Conservation (phyloP, 1,140 invertebrate species). For the Wiebesia pumilae region DNA sequence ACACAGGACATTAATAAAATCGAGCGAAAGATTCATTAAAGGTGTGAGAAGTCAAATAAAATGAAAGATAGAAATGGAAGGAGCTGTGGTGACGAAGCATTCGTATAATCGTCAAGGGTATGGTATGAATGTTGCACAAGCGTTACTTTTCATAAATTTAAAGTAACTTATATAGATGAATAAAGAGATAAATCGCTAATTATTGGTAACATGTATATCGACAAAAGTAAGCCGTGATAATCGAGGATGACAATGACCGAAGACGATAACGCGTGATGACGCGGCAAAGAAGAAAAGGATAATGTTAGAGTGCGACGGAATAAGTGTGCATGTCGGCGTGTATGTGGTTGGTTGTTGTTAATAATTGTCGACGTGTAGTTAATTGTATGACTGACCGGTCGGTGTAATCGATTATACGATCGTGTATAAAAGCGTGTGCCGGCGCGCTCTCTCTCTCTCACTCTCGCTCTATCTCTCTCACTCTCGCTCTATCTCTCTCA, state of each 20-base stretch:
- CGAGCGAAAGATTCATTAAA: neutral
- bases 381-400: constrained; percentile 47
- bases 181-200: constrained; percentile 25
- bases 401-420: constrained; percentile 55
- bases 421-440: constrained; percentile 31
- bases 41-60: neutral
- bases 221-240: constrained; percentile 44
- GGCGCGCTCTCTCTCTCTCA: neutral
- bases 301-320: neutral
- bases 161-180: constrained; percentile 17
- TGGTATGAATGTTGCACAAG: constrained; percentile 26
- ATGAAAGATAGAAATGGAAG: neutral
- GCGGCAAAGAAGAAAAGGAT: constrained; percentile 7
- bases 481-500: too few species aligned
- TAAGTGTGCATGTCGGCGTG: neutral
- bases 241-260: constrained; percentile 28
- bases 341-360: constrained; percentile 2
- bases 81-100: neutral
- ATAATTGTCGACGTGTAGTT: constrained; percentile 40
- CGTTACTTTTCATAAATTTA: constrained; percentile 22
- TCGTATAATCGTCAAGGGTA: constrained; percentile 28
- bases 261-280: constrained; percentile 41
- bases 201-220: constrained; percentile 32
- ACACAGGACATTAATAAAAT: neutral
- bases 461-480: too few species aligned